A percentile compares a stretch with the other conserved stretches of the same genome.
Evolutionary conservation across 2,888 invertebrate species (phyloP).

Genomic region (Deilephila porcellus): DNA sequence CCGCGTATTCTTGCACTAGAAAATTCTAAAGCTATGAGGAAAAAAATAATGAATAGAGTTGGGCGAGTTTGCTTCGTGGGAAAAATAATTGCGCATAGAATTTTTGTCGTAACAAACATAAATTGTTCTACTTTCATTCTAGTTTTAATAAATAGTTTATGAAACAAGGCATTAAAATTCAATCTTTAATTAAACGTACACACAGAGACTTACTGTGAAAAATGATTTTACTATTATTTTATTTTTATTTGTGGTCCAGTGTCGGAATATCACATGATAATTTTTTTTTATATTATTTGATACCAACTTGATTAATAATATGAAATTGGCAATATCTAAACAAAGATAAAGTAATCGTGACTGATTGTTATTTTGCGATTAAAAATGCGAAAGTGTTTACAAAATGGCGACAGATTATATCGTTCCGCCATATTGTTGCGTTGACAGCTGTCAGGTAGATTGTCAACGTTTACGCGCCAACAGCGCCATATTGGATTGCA

Average conservation of each 20-base stretch:
- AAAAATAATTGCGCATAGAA: background rate
- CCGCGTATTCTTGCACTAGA: slow-evolving; percentile 3
- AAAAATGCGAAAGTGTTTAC: slow-evolving; percentile 9
- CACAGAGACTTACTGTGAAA: no score
- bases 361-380: background rate
- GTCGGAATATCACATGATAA: no score
- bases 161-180: no score
- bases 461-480: slow-evolving; percentile 18
- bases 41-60: background rate
- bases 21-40: background rate
- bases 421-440: slow-evolving; percentile 8
- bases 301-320: no score
- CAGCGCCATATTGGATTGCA: slow-evolving; percentile 20
- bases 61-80: background rate
- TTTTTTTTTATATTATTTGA: no score
- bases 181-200: no score
- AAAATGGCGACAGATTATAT: slow-evolving; percentile 6
- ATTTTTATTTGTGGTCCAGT: no score
- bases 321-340: background rate
- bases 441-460: slow-evolving; percentile 20
- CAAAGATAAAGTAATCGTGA: background rate
- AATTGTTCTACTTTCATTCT: background rate
- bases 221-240: no score
- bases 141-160: background rate
- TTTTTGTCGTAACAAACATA: background rate